phyloP scores from a whole-genome alignment of 2,113 vertebrate species.

The Struthio camelus region DNA sequence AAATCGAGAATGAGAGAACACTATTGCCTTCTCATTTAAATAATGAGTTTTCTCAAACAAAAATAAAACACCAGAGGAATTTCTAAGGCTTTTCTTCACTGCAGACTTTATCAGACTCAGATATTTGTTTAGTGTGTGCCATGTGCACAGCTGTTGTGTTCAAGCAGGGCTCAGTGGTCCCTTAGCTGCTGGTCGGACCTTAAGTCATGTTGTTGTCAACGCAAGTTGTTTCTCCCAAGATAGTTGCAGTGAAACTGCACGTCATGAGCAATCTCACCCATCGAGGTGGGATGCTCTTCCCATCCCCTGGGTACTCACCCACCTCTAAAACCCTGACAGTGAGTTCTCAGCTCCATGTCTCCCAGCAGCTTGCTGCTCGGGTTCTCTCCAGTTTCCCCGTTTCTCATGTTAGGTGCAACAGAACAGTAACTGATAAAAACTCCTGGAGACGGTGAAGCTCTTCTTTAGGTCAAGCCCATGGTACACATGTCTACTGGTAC shows the following conservation, averaged over 20 bases:
- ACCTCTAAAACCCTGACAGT: not conserved
- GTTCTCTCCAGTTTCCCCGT: not conserved
- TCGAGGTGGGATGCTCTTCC: not conserved
- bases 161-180: not conserved
- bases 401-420: not conserved
- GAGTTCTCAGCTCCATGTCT: not conserved
- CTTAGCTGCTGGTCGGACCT: not conserved
- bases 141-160: not conserved
- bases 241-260: not conserved
- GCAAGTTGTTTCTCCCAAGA: not conserved
- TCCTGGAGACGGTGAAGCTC: not conserved
- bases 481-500: not conserved
- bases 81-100: not conserved
- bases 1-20: not conserved
- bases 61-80: not conserved
- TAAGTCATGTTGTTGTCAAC: not conserved
- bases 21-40: not conserved
- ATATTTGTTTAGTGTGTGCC: accelerated
- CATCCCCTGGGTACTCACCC: not conserved
- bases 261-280: accelerated
- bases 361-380: not conserved
- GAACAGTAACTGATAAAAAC: not conserved
- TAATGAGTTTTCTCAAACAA: not conserved
- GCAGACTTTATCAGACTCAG: not conserved
- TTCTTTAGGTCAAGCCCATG: not conserved